These are phyloP conservation scores for Diadema setosum DNA, from an alignment of 35 echinoderm and acorn worm species.

Conservation along the genomic window DNA sequence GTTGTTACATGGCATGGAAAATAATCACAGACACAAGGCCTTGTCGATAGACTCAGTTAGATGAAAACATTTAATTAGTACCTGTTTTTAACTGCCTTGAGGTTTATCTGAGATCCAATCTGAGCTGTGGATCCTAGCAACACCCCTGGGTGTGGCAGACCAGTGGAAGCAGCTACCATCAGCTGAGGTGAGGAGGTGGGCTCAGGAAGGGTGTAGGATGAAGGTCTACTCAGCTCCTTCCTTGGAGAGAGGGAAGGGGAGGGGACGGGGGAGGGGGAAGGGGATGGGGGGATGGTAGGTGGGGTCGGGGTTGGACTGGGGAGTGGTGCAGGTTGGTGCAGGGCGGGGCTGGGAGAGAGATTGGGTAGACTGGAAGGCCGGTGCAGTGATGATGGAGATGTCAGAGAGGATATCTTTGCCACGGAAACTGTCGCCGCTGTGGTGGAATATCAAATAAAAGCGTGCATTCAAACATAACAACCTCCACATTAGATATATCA, in stretches of 20 bases:
- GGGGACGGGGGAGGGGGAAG: background rate
- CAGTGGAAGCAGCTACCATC: background rate
- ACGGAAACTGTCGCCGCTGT: background rate
- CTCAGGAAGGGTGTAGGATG: background rate
- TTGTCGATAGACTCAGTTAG: too few species aligned
- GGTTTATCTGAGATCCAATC: background rate
- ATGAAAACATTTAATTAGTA: too few species aligned
- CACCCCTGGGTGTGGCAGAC: background rate
- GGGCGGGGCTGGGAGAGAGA: background rate
- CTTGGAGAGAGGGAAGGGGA: background rate
- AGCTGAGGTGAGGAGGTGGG: background rate
- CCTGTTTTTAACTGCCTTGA: background rate
- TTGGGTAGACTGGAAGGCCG: background rate
- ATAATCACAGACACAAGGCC: too few species aligned
- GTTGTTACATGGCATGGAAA: too few species aligned
- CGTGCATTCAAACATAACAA: too few species aligned
- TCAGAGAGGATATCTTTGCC: background rate
- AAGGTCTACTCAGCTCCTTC: background rate
- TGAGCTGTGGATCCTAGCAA: background rate
- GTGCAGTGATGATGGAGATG: background rate
- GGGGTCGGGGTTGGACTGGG: background rate
- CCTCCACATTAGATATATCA: too few species aligned
- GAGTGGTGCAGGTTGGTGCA: background rate
- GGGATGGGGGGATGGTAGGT: background rate
- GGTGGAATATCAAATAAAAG: too few species aligned